These are phyloP conservation scores for Chymomyza costata DNA, from an alignment of 1,140 invertebrate genomes.

Conservation along the genomic window DNA sequence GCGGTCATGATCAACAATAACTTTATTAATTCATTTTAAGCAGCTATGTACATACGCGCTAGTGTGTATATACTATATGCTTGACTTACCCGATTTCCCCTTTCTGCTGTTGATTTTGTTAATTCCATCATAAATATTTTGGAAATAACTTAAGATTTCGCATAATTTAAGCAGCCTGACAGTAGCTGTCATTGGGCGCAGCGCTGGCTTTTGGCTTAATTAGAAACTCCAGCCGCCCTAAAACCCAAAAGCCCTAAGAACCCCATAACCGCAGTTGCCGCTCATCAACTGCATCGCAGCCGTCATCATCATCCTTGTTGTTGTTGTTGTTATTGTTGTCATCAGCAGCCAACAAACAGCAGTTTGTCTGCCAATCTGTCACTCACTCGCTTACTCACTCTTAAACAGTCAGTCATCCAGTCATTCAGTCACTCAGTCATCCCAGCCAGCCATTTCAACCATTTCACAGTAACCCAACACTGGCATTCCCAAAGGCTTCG, in stretches of 20 bases:
- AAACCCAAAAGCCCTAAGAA: neutral
- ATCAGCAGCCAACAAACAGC: too few species aligned
- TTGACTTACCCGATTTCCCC: neutral
- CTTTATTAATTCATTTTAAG: constrained; percentile 45
- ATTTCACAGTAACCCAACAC: too few species aligned
- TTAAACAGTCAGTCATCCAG: constrained; percentile 26
- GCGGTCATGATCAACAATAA: constrained; percentile 52
- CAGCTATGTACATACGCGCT: neutral
- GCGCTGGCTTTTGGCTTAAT: constrained; percentile 3
- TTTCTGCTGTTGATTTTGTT: constrained; percentile 56
- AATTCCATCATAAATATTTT: constrained; percentile 57
- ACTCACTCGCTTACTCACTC: constrained; percentile 1
- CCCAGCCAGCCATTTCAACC: constrained; percentile 9
- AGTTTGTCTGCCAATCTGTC: too few species aligned
- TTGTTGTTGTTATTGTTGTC: too few species aligned
- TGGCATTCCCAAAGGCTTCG: constrained; percentile 43
- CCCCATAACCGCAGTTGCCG: constrained; percentile 22
- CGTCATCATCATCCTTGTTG: constrained; percentile 1
- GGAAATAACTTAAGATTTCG: constrained; percentile 68
- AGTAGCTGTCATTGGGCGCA: constrained; percentile 10
- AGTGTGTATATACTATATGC: neutral
- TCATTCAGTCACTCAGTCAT: constrained; percentile 20
- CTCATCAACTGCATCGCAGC: neutral
- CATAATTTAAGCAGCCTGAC: constrained; percentile 63
- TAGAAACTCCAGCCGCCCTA: constrained; percentile 1